Conservation (phyloP, 2,797 vertebrate species). For the Danionella dracula region DNA sequence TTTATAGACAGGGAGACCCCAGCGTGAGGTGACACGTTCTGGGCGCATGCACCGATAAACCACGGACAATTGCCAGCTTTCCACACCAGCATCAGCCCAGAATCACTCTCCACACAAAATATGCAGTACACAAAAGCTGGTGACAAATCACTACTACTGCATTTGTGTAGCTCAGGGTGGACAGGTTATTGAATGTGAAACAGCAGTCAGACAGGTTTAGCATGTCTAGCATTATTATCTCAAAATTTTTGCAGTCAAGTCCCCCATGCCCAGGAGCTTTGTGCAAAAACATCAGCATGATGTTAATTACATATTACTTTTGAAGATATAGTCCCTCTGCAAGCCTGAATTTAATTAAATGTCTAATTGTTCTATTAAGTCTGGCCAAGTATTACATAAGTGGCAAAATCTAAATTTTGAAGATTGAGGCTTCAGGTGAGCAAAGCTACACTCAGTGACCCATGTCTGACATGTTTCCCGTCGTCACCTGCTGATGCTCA, state of each 20-base stretch:
- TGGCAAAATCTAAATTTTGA: not conserved
- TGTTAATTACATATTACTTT: not conserved
- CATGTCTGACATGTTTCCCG: not conserved
- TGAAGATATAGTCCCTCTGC: conserved; percentile 1
- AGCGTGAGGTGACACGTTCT: conserved; percentile 38
- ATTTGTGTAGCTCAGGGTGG: not conserved
- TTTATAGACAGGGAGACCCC: conserved; percentile 42
- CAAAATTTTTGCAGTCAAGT: conserved; percentile 10
- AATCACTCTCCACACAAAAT: not conserved
- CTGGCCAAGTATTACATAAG: not conserved
- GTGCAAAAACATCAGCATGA: not conserved
- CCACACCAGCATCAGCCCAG: conserved; percentile 5
- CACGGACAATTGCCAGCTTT: conserved; percentile 40
- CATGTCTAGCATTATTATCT: conserved; percentile 13
- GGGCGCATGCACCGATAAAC: conserved; percentile 38
- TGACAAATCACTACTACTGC: not conserved
- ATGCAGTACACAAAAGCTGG: not conserved
- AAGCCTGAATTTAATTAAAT: conserved; percentile 2
- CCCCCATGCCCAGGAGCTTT: not conserved
- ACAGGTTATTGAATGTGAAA: not conserved
- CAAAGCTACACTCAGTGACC: not conserved
- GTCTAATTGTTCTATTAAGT: not conserved
- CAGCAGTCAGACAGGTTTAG: conserved; percentile 21
- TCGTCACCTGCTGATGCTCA: not conserved
- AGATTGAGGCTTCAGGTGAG: not conserved